phyloP scores from a whole-genome alignment of 2,113 vertebrate genomes.

The Grammomys surdaster region DNA sequence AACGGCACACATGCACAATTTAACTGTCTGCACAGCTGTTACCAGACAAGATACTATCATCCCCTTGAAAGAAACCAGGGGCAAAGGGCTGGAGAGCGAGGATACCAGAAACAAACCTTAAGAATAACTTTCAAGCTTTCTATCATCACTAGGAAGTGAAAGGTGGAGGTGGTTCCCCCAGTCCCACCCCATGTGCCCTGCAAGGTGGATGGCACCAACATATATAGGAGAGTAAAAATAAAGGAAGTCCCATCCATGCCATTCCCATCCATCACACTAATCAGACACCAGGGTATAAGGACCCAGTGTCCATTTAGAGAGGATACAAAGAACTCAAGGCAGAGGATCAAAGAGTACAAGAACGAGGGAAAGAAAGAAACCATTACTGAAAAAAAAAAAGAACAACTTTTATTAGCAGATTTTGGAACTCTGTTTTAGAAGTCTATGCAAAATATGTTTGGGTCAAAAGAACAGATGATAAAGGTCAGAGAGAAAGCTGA shows the following conservation, averaged over 20 bases:
- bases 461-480: background rate
- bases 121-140: background rate
- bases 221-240: background rate
- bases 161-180: background rate
- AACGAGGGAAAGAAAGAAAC: background rate
- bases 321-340: background rate
- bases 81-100: background rate
- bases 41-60: background rate
- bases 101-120: background rate
- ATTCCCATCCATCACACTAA: background rate
- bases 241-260: background rate
- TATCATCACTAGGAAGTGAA: background rate
- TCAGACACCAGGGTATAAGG: background rate
- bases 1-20: background rate
- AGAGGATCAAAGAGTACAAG: background rate
- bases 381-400: background rate
- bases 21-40: background rate
- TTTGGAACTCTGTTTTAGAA: slow-evolving; percentile 44
- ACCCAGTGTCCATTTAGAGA: background rate
- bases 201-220: background rate
- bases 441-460: background rate
- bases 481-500: background rate
- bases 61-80: background rate
- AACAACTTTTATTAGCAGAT: slow-evolving; percentile 36
- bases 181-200: background rate